Percentiles rank a stretch among this genome's conserved stretches.
Evolutionary conservation across 2,797 vertebrate species (phyloP).

Genomic region (Prionace glauca): DNA sequence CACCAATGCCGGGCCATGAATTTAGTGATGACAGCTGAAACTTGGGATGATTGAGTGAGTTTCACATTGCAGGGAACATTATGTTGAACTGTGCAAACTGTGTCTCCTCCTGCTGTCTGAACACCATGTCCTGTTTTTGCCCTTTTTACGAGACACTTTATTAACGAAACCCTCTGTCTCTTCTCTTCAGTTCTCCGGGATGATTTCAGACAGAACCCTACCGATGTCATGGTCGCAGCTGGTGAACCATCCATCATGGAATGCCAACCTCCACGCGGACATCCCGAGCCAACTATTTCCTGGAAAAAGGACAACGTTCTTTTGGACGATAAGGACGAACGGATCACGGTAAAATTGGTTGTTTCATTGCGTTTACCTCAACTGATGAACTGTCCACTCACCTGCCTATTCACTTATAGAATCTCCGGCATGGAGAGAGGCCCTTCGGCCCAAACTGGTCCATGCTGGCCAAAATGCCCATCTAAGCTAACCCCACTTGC

Average conservation of each 20-base stretch:
- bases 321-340: constrained; percentile 87
- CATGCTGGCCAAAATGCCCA: too few relatives aligned
- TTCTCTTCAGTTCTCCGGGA: constrained; percentile 77
- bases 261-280: constrained; percentile 89
- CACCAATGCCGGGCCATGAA: neutral
- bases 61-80: neutral
- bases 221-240: constrained; percentile 89
- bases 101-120: neutral
- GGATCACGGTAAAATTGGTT: constrained; percentile 69
- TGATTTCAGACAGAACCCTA: constrained; percentile 95
- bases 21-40: neutral
- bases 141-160: neutral
- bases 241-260: constrained; percentile 94
- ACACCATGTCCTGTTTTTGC: neutral
- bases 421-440: too few relatives aligned
- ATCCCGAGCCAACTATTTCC: constrained; percentile 93
- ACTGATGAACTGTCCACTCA: neutral
- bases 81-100: neutral
- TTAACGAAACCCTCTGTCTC: neutral
- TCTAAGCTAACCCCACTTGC: too few relatives aligned
- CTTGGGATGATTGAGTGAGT: neutral
- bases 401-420: neutral
- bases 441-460: too few relatives aligned
- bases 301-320: constrained; percentile 97
- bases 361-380: neutral